Evolutionary conservation across 1,140 invertebrate genomes (phyloP).

Genomic region (Xylocopa sonorina): DNA sequence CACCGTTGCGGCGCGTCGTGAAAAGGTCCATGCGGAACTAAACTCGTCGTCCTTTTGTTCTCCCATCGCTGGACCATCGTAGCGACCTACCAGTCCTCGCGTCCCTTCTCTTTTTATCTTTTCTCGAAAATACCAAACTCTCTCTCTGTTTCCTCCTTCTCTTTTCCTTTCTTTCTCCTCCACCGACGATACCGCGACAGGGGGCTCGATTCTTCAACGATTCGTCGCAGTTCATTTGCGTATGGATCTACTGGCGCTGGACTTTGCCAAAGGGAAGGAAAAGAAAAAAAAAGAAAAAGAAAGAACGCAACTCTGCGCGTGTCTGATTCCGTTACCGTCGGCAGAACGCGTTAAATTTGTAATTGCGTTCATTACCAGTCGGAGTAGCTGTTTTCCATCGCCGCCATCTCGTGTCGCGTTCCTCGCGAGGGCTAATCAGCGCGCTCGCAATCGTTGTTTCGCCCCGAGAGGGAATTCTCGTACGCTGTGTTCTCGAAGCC

Average conservation of each 20-base stretch:
- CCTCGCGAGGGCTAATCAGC: not conserved
- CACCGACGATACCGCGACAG: conserved; percentile 38
- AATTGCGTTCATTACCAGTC: conserved; percentile 65
- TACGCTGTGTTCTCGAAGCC: no score
- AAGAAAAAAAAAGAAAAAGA: not conserved
- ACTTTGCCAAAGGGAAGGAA: conserved; percentile 25
- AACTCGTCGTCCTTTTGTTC: conserved; percentile 61
- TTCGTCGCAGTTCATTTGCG: conserved; percentile 68
- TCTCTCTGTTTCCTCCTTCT: not conserved
- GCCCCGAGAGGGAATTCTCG: conserved; percentile 9
- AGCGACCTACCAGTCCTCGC: conserved; percentile 15
- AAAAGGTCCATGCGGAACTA: conserved; percentile 68
- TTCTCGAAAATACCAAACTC: conserved; percentile 20
- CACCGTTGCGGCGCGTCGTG: conserved; percentile 57
- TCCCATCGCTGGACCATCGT: conserved; percentile 17
- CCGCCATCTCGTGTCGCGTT: not conserved
- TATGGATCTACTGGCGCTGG: conserved; percentile 21
- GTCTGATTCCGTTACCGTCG: conserved; percentile 6
- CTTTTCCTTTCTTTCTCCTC: not conserved
- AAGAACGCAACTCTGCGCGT: not conserved
- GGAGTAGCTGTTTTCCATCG: conserved; percentile 35
- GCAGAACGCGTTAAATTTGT: conserved; percentile 65
- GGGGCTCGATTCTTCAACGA: conserved; percentile 63
- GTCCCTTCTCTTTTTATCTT: conserved; percentile 3
- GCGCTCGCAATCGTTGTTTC: conserved; percentile 1